Conservation (phyloP, 1,140 invertebrate genomes). For the Chrysoperla carnea region DNA sequence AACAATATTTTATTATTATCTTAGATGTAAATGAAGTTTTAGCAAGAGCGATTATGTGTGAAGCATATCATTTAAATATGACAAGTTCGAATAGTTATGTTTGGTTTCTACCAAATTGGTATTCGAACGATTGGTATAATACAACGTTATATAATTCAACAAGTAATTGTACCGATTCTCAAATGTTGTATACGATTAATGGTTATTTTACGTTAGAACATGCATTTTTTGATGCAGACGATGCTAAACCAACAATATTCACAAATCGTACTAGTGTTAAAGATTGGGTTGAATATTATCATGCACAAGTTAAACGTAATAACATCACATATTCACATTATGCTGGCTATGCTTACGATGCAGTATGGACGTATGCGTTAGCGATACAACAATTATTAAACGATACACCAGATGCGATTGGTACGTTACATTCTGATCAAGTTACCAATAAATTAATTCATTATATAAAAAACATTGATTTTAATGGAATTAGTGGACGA, state of each 20-base stretch:
- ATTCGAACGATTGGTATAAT: constrained; percentile 45
- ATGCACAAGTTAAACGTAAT: constrained; percentile 9
- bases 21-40: constrained; percentile 52
- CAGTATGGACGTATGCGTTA: constrained; percentile 65
- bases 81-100: constrained; percentile 49
- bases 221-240: constrained; percentile 41
- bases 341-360: constrained; percentile 66
- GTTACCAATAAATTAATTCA: constrained; percentile 34
- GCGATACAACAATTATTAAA: constrained; percentile 46
- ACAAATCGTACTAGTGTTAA: constrained; percentile 42
- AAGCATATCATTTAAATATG: constrained; percentile 52
- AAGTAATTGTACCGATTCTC: constrained; percentile 28
- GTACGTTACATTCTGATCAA: constrained; percentile 35
- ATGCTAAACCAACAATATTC: constrained; percentile 27
- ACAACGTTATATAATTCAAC: constrained; percentile 35
- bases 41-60: constrained; percentile 54
- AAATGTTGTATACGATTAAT: constrained; percentile 42
- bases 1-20: constrained; percentile 55
- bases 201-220: constrained; percentile 58
- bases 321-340: constrained; percentile 31
- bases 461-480: constrained; percentile 40
- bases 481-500: constrained; percentile 57
- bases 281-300: constrained; percentile 34
- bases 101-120: constrained; percentile 69
- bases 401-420: constrained; percentile 33